Conservation (phyloP, 1,140 invertebrate genomes). For the Rhyzopertha dominica region DNA sequence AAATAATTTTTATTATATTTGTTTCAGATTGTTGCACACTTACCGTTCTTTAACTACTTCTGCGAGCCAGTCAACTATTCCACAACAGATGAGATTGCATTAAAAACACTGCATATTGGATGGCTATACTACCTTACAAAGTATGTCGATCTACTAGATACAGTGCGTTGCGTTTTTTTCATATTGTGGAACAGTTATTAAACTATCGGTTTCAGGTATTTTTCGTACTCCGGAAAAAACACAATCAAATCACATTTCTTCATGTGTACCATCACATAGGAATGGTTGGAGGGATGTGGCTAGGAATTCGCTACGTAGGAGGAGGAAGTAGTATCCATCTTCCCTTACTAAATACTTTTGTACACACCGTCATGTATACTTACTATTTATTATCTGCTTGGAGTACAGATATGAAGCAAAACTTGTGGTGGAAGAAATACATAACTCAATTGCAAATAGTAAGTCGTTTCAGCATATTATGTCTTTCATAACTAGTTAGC, state of each 20-base stretch:
- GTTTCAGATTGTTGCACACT: too few species aligned
- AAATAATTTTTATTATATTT: too few species aligned
- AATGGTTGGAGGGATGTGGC: constrained; percentile 63
- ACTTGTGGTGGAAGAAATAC: constrained; percentile 69
- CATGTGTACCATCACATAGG: constrained; percentile 85
- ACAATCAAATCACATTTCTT: constrained; percentile 78
- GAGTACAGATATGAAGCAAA: constrained; percentile 57
- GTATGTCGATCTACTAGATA: constrained; percentile 64
- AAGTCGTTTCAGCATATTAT: too few species aligned
- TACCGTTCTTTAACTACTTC: too few species aligned
- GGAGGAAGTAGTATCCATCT: constrained; percentile 59
- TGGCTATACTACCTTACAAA: constrained; percentile 67
- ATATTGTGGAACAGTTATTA: background rate
- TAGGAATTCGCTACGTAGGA: constrained; percentile 57
- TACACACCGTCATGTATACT: constrained; percentile 78
- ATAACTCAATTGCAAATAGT: constrained; percentile 68
- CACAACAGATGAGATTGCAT: too few species aligned
- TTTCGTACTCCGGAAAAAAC: constrained; percentile 82
- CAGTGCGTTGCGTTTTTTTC: constrained; percentile 50
- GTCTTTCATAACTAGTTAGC: too few species aligned
- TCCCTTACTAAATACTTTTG: constrained; percentile 64
- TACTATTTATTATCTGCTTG: constrained; percentile 68
- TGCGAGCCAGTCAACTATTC: too few species aligned
- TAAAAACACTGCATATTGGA: too few species aligned
- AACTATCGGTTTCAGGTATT: constrained; percentile 59